Base-by-base conservation (phyloP, 1,140 invertebrate genomes). In the Eulimnadia texana region DNA sequence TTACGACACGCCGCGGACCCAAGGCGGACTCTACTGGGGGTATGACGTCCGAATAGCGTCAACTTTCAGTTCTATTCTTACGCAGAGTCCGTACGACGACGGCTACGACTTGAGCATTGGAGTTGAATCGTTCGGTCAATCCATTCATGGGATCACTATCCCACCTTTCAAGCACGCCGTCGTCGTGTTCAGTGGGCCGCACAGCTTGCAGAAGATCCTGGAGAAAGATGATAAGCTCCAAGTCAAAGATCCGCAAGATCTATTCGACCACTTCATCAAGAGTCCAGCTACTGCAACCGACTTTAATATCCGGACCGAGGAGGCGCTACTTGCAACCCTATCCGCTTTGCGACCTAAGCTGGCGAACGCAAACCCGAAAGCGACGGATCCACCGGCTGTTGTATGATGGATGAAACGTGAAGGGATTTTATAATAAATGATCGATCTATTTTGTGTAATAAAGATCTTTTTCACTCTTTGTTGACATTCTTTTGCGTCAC, bases 261-360 rank as follows among this genome's bases (percentile, higher is more conserved):
- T 98, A 1, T 98, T 98, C 72, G 81, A 96, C 69, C 33, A 42
- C 33, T 42, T 9, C 33, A 6, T 42, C 6, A 6, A 42, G 16
- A 42, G 78, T 85, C 72, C 98, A 98, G 72, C 68, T 98, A 0
- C 98, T 60, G 94, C 98, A 78, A 94, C 93, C 0, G 92, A 90
- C 22, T 81, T 90, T 68, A 97, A 93, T 3, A 98, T 99, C 57
- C 77, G 95, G 68, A 98, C 94, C 1, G 95, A 98, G 76, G 93
- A 96, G 78, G 92, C 93, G 33, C 77, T 95, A 68, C 73, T 94
- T 1, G 81, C 95, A 25, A 84, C 85, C 25, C 72, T 95, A 61
- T 78, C 88, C 11, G 80, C 83, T 58, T 66, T 78, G 33, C 33
- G 33, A 6, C 33, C 33, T 9, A 6, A 9, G 6, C 16, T 42